Base-by-base conservation (phyloP, 2,113 vertebrate species). In the Ophthalmolycus amberensis region DNA sequence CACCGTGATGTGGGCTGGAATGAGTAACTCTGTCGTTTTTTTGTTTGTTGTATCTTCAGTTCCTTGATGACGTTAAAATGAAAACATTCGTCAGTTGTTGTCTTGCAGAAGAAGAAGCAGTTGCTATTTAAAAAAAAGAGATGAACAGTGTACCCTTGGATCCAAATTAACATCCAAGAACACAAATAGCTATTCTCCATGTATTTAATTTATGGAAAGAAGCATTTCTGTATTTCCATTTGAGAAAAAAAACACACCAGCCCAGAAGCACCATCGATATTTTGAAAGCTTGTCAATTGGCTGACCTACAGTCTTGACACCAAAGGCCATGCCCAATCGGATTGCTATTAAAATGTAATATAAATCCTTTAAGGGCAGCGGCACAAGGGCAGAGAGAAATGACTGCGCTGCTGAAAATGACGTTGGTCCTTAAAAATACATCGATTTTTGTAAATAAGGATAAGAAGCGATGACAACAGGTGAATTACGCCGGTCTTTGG, bases 241-340 rank as follows among this genome's bases (percentile, higher is more conserved):
- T 65, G 12, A 71, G 74, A 29, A 76, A 77, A 82, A 83, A 78
- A 50, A 4, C 32, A 29, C 60, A 75, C 54, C 11, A 73, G 60
- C 52, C 64, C 52, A 64, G 75, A 50, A 71, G 52, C 54, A 34
- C 64, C 73, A 82, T 91, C 81, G 67, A 86, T 90, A 86, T 84
- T 85, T 78, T 86, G 80, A 89, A 83, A 85, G 86, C 73, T 87
- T 81, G 77, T 91, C 83, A 82, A 91, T 90, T 37, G 60, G 44
- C 48, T 90, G 87, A 90, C 89, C 87, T 86, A 84, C 38, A 81
- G 78, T 79, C 80, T 56, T 90, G 89, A 90, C 90, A 89, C 88
- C 58, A 78, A 82, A 92, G 88, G 83, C 70, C 75, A 50, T 4
- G 18, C 7, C 42, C 15, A 59, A 93, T 90, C 4, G 83, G 80